These are phyloP conservation scores for Psilopogon haemacephalus DNA, from an alignment of 2,113 vertebrate species.

Conservation along the genomic window DNA sequence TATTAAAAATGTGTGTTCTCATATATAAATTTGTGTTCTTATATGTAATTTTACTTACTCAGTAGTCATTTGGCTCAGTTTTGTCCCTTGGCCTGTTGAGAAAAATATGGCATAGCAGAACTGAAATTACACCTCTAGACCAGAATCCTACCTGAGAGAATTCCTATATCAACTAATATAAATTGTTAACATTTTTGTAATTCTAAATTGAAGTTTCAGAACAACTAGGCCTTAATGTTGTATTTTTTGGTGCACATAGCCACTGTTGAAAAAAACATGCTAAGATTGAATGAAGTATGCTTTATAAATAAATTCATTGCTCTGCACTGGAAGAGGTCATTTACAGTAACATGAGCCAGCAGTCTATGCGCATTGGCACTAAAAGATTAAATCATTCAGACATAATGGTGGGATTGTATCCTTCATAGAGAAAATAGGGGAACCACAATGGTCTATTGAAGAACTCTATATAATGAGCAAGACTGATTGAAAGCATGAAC, in stretches of 20 bases:
- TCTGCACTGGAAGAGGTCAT: background rate
- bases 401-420: background rate
- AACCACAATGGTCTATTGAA: background rate
- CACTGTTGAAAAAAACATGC: background rate
- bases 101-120: background rate
- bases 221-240: background rate
- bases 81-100: background rate
- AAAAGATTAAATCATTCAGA: conserved; percentile 7
- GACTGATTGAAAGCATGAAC: background rate
- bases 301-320: background rate
- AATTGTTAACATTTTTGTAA: background rate
- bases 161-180: background rate
- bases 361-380: background rate
- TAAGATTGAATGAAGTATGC: background rate
- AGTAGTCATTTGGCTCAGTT: background rate
- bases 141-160: background rate
- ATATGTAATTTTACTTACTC: background rate
- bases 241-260: background rate
- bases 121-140: background rate
- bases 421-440: background rate
- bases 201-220: background rate
- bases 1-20: background rate
- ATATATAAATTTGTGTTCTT: background rate
- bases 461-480: background rate
- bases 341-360: background rate